phyloP scores from a whole-genome alignment of 2,113 vertebrate species.

The Nestor notabilis region DNA sequence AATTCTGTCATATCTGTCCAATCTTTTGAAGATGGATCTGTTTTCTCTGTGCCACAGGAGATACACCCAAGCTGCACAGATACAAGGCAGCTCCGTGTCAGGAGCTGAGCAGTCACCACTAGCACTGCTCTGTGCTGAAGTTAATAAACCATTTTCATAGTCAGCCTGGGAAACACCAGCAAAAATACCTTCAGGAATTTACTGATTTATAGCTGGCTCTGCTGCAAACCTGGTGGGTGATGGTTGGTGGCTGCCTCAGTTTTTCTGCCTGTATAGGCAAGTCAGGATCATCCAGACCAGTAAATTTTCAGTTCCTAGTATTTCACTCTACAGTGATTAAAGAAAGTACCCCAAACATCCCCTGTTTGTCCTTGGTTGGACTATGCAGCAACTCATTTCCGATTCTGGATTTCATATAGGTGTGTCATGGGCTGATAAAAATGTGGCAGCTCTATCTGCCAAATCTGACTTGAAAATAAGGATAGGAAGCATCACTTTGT shows the following conservation, averaged over 20 bases:
- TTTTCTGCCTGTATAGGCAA: neutral
- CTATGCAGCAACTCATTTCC: neutral
- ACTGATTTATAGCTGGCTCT: neutral
- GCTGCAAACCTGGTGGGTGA: accelerated
- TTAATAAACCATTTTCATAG: neutral
- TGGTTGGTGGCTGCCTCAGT: neutral
- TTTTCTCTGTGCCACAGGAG: neutral
- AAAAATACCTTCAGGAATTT: neutral
- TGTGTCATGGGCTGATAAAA: neutral
- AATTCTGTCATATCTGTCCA: neutral
- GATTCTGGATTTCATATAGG: neutral
- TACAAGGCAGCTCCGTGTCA: neutral
- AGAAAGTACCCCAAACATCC: neutral
- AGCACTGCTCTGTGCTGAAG: neutral
- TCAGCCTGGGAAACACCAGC: neutral
- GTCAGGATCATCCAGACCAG: neutral
- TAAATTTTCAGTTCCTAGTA: neutral
- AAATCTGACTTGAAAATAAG: neutral
- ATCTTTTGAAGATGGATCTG: neutral
- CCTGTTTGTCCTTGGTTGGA: neutral
- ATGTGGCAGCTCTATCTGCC: neutral
- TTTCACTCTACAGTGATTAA: neutral
- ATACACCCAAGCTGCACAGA: neutral
- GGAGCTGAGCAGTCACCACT: neutral
- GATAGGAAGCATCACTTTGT: neutral